These are phyloP conservation scores for Lycocorax pyrrhopterus DNA, from an alignment of 2,113 vertebrate species.

Conservation along the genomic window DNA sequence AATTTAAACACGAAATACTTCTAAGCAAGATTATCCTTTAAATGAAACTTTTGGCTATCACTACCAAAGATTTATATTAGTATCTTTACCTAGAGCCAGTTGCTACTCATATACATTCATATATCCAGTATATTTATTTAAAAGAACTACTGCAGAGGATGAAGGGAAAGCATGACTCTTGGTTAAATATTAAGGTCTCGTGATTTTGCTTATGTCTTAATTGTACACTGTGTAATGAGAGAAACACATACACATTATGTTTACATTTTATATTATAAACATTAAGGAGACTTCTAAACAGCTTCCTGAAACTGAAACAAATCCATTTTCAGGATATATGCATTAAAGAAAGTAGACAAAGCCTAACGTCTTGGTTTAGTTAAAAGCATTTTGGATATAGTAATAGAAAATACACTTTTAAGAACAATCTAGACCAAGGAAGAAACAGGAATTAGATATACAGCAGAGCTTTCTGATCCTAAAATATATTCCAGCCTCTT, in stretches of 20 bases:
- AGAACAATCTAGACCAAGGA: neutral
- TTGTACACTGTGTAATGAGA: neutral
- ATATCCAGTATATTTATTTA: neutral
- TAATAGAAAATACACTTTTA: neutral
- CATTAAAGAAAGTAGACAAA: neutral
- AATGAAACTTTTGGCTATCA: neutral
- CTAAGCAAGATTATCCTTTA: neutral
- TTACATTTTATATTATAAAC: neutral
- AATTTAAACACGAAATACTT: neutral
- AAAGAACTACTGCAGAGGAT: neutral
- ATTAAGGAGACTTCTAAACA: neutral
- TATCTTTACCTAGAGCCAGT: neutral
- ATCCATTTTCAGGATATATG: neutral
- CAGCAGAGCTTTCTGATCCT: neutral
- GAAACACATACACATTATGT: neutral
- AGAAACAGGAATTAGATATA: neutral
- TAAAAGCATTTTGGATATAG: neutral
- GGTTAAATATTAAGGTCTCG: neutral
- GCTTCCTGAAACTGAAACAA: neutral
- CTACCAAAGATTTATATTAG: neutral
- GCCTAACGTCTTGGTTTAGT: neutral
- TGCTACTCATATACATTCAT: neutral
- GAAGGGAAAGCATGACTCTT: neutral
- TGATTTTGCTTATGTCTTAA: neutral
- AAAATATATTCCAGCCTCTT: neutral